Base-by-base conservation (phyloP, 2,113 vertebrate species). In the Hippopotamus amphibius region DNA sequence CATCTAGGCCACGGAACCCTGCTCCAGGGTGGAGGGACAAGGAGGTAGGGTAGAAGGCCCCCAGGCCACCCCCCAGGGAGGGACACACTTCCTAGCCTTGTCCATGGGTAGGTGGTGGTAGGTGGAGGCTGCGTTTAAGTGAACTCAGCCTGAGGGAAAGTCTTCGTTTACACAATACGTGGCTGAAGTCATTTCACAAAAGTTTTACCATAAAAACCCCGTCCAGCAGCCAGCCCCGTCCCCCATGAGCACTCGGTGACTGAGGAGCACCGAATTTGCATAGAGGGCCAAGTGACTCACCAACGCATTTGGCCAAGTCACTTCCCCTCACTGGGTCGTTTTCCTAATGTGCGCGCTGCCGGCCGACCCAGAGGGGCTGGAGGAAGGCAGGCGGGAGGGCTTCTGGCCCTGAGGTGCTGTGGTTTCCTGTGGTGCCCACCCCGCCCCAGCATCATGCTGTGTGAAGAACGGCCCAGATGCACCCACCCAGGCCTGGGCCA, bases 241-340 rank as follows among this genome's bases (percentile, higher is more conserved):
- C 55, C 55, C 24, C 48, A 37, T 3, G 46, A 82, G 63, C 57
- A 16, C 30, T 50, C 11, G 30, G 69, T 59, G 95, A 66, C 93
- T 19, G 4, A 57, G 63, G 28, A 74, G 15, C 74, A 84, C 5
- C 11, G 55, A n/a, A 96, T 96, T 96, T 96, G 90, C 97, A 97
- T 96, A 57, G 22, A 61, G 83, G 83, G 90, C 76, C 96, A 48
- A 63, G 48, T 97, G 96, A 97, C 95, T 97, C 96, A 95, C 55
- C n/a, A 30, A 46, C 79, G 82, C 96, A 19, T 74, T 61, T 14
- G 41, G 91, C 90, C 97, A 85, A 92, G 88, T 90, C 93, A 93
- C 90, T 97, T 95, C 90, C 96, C 59, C 74, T 95, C 95, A 81
- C 74, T 59, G 84, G 96, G 96, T 81, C 84, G 79, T 57, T 65